Percentiles rank a stretch among this genome's conserved stretches.
Conservation (phyloP, 1,140 invertebrate species). For the Acromyrmex echinatior region DNA sequence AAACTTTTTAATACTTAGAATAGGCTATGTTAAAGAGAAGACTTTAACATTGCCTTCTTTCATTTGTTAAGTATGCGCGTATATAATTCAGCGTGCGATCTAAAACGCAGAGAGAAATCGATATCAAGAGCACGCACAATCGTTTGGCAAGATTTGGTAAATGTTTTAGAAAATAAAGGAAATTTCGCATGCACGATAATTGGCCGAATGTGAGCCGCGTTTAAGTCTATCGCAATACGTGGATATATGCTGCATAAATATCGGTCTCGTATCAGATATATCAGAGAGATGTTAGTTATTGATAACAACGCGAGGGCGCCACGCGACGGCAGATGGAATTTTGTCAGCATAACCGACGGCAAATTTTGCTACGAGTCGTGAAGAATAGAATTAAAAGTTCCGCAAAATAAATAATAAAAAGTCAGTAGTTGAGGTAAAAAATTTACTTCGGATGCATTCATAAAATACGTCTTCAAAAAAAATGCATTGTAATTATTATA, state of each 20-base stretch:
- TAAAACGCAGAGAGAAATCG: neutral
- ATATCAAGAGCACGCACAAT: neutral
- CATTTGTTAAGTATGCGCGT: slow-evolving; percentile 14
- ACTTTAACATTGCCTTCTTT: neutral
- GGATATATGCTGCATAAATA: neutral
- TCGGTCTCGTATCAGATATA: slow-evolving; percentile 8
- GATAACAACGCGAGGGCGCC: slow-evolving; percentile 59
- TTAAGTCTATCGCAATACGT: neutral
- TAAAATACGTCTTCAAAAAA: neutral
- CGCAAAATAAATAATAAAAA: neutral
- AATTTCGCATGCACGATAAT: neutral
- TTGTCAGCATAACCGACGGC: neutral
- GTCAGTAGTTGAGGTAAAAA: neutral
- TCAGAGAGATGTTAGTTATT: slow-evolving; percentile 38
- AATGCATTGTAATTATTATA: neutral
- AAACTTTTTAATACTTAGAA: slow-evolving; percentile 64
- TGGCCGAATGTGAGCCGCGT: neutral
- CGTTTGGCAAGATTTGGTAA: neutral
- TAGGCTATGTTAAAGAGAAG: too few species aligned
- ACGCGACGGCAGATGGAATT: slow-evolving; percentile 46
- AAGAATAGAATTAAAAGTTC: neutral
- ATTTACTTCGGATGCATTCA: neutral
- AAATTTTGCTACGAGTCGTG: slow-evolving; percentile 11
- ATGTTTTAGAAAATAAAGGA: neutral
- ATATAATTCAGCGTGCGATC: neutral